Percentiles rank a stretch among this genome's conserved stretches.
phyloP scores from a whole-genome alignment of 2,797 vertebrate genomes.

The Channallabes apus region DNA sequence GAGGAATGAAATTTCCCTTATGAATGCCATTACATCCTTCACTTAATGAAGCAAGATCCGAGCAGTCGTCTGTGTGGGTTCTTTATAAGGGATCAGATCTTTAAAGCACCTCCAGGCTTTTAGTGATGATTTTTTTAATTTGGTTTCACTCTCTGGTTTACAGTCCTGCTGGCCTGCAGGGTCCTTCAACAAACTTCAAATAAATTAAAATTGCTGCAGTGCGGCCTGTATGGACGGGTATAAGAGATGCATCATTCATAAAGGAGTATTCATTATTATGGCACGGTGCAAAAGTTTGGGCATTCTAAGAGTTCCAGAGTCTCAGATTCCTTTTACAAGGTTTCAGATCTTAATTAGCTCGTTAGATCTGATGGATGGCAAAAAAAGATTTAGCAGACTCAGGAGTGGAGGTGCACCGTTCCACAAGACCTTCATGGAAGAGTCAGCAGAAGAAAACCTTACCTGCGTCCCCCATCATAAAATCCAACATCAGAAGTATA shows the following conservation, averaged over 20 bases:
- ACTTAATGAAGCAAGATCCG: constrained; percentile 11
- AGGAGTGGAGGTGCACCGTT: no score
- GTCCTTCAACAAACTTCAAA: neutral
- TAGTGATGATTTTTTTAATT: constrained; percentile 6
- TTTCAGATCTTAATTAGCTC: no score
- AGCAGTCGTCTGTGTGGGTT: neutral
- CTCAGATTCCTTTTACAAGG: no score
- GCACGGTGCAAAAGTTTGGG: no score
- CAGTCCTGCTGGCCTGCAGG: neutral
- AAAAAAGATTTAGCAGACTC: no score
- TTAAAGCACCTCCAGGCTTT: constrained; percentile 20
- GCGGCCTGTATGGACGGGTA: neutral
- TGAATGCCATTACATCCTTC: neutral
- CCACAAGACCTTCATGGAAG: no score
- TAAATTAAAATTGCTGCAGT: constrained; percentile 9
- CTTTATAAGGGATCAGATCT: neutral
- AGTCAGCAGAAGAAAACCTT: no score
- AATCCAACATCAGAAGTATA: no score
- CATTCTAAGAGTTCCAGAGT: no score
- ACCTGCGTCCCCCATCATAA: no score
- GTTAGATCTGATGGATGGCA: no score
- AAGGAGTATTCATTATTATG: no score
- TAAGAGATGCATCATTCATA: neutral
- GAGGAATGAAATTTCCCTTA: constrained; percentile 12
- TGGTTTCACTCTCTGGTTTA: constrained; percentile 8